A percentile compares a stretch with the other conserved stretches of the same genome.
Evolutionary conservation across 2,797 vertebrate genomes (phyloP).

Genomic region (Lacerta bilineata): DNA sequence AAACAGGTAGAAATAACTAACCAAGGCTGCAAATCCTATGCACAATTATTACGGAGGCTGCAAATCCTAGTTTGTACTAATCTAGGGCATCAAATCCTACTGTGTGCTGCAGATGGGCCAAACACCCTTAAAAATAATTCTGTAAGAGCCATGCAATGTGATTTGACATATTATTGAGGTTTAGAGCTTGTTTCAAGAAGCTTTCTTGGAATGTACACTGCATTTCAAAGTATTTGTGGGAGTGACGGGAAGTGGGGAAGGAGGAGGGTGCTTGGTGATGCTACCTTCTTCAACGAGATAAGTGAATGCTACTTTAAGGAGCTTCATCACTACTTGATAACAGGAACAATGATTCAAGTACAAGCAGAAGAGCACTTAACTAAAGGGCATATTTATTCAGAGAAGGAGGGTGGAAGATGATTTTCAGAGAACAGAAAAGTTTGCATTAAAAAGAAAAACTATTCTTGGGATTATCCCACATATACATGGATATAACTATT

Average conservation of each 20-base stretch:
- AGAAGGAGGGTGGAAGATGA: neutral
- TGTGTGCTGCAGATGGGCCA: neutral
- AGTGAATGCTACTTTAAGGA: neutral
- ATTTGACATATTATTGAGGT: no score
- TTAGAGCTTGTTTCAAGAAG: neutral
- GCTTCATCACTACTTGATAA: conserved; percentile 1
- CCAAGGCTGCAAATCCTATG: no score
- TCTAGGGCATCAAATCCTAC: neutral
- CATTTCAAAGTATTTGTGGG: neutral
- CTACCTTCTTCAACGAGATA: neutral
- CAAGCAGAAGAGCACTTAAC: conserved; percentile 22
- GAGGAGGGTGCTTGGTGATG: neutral
- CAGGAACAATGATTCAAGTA: conserved; percentile 39
- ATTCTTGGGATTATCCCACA: no score
- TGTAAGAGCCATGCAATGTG: neutral
- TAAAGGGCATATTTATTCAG: conserved; percentile 42
- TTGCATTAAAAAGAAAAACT: neutral
- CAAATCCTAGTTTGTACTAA: no score
- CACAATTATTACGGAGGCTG: no score
- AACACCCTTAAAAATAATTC: neutral
- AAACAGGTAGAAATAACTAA: no score
- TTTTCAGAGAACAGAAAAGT: conserved; percentile 18
- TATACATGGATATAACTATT: no score
- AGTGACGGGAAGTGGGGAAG: neutral
- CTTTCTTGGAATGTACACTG: neutral